These are phyloP conservation scores for Bombus waltoni DNA, from an alignment of 1,140 invertebrate genomes.

Conservation along the genomic window DNA sequence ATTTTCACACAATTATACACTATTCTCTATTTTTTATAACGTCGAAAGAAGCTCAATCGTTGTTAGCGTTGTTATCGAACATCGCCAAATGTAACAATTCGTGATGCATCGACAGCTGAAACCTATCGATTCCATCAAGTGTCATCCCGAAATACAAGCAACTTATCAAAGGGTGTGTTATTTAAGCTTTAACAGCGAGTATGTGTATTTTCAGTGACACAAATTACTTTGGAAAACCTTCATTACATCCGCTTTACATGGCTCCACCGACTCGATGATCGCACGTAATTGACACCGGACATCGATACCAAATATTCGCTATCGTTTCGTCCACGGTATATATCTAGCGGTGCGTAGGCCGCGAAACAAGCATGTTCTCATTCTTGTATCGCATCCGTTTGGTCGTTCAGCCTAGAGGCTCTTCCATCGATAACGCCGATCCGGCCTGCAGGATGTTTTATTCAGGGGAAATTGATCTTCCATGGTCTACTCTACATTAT, in stretches of 20 bases:
- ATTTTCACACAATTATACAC: not conserved
- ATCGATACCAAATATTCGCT: constrained; percentile 36
- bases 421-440: constrained; percentile 50
- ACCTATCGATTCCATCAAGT: not conserved
- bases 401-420: constrained; percentile 23
- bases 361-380: constrained; percentile 28
- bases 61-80: too few species aligned
- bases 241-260: not conserved
- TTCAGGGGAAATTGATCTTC: constrained; percentile 63
- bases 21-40: too few species aligned
- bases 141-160: not conserved
- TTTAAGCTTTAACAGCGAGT: not conserved
- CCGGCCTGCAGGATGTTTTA: constrained; percentile 53
- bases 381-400: constrained; percentile 44
- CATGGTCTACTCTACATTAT: constrained; percentile 2
- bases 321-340: not conserved
- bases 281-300: not conserved
- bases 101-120: not conserved
- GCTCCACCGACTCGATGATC: not conserved
- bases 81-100: not conserved
- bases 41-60: too few species aligned
- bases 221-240: not conserved
- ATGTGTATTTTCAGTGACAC: not conserved
- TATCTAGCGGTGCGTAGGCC: constrained; percentile 15
- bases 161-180: not conserved